Evolutionary conservation across 2,113 vertebrate species (phyloP).

Genomic region (Hippocampus mohnikei): DNA sequence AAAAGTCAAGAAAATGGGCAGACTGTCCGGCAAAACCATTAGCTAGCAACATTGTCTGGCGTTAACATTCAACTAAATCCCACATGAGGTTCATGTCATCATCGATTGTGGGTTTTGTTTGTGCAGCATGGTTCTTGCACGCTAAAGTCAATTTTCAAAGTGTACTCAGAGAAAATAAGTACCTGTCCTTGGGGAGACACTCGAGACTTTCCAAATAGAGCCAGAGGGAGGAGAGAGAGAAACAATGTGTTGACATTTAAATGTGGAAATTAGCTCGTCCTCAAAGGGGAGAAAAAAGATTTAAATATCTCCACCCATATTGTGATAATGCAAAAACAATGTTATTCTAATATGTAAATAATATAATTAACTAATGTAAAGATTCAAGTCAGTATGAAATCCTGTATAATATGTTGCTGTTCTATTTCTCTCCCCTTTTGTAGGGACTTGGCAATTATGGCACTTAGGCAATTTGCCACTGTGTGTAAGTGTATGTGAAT

Average conservation of each 20-base stretch:
- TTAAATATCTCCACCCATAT: neutral
- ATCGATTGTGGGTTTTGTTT: neutral
- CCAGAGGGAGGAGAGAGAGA: constrained; percentile 9
- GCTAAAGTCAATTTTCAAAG: constrained; percentile 16
- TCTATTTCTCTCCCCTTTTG: neutral
- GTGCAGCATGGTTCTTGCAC: neutral
- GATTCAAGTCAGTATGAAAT: neutral
- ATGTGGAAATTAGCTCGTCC: constrained; percentile 40
- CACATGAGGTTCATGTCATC: constrained; percentile 4
- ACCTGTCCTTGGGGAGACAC: constrained; percentile 34
- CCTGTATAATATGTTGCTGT: neutral
- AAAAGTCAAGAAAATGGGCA: constrained; percentile 17
- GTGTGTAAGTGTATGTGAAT: too few species aligned
- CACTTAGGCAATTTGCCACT: neutral
- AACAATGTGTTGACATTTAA: constrained; percentile 35
- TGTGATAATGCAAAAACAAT: neutral
- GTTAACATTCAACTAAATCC: constrained; percentile 21
- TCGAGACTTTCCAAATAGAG: constrained; percentile 35
- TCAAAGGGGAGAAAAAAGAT: constrained; percentile 32
- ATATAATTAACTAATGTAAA: neutral
- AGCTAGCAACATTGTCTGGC: neutral
- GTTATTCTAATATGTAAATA: neutral
- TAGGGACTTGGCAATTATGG: neutral
- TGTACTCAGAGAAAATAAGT: constrained; percentile 43
- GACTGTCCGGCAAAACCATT: constrained; percentile 20